Base-by-base conservation (phyloP, 2,113 vertebrate genomes). In the Pipa parva region DNA sequence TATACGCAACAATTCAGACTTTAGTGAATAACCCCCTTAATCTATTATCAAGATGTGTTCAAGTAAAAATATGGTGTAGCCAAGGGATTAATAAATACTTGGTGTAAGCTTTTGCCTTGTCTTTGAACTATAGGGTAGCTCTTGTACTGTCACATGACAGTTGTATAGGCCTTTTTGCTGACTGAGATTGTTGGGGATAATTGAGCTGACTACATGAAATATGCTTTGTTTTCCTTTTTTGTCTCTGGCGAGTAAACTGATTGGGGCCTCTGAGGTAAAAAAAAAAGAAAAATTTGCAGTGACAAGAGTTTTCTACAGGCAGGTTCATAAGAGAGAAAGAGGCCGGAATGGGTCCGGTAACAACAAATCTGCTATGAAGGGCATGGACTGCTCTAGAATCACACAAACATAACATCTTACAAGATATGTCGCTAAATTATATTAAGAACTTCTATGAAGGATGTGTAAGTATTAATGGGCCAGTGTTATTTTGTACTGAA, bases 381-480 rank as follows among this genome's bases (percentile, higher is more conserved):
- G 75, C 73, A 73, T 69, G 72, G 72, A 74, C 71, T 65, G 76
- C 73, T 31, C 73, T 39, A 65, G 63, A 72, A 56, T 66, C 45
- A 65, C 73, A 42, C 62, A 28, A 75, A 71, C 71, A 77, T 56
- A 77, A 46, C 48, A 62, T 65, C 76, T 69, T 71, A 59, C 73
- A 63, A 76, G 78, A 73, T 76, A 91, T 90, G 92, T 93, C 90
- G 81, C 81, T 90, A 78, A 93, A 89, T 82, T 92, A 92, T 81
- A 90, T 91, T 80, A 88, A 81, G 79, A 92, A 90, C 82, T 92
- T 93, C 87, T 93, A 88, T 73, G 92, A 92, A 83, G 90, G 91
- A 85, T 93, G 89, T 79, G 90, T 92, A 78, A 93, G 91, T 92
- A 87, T 60, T 37, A 55, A 36, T 25, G n/a, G n/a, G n/a, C n/a